Evolutionary conservation across 2,113 vertebrate genomes (phyloP).

Genomic region (Pandion haliaetus): DNA sequence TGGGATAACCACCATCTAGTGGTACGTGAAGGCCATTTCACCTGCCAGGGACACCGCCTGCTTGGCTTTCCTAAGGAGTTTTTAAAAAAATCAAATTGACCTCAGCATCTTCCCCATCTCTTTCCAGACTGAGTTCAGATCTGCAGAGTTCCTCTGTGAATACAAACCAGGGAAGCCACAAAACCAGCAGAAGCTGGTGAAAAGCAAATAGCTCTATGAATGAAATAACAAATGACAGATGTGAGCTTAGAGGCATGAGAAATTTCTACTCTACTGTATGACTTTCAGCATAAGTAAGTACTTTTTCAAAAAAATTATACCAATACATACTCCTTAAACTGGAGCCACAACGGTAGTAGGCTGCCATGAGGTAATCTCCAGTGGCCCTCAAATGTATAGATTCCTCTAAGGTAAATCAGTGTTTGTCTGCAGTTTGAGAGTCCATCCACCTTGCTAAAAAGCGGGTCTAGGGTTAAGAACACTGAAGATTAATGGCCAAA

Average conservation of each 20-base stretch:
- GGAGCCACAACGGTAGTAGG: rapidly evolving
- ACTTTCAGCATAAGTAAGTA: background rate
- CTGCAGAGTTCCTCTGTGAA: background rate
- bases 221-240: background rate
- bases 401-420: background rate
- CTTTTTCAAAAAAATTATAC: background rate
- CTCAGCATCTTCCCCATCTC: background rate
- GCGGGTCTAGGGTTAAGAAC: background rate
- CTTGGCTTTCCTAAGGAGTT: background rate
- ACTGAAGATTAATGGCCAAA: background rate
- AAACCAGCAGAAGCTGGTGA: background rate
- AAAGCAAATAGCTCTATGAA: background rate
- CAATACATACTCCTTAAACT: background rate
- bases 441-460: background rate
- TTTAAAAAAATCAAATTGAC: background rate
- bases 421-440: background rate
- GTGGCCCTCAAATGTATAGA: background rate
- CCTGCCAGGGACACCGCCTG: background rate
- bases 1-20: conserved; percentile 52
- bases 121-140: background rate
- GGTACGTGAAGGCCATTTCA: conserved; percentile 2
- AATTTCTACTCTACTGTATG: rapidly evolving
- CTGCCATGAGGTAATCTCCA: background rate
- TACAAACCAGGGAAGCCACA: background rate
- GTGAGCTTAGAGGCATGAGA: background rate